These are phyloP conservation scores for Crotalus tigris DNA, from an alignment of 2,113 vertebrate species.

Conservation along the genomic window DNA sequence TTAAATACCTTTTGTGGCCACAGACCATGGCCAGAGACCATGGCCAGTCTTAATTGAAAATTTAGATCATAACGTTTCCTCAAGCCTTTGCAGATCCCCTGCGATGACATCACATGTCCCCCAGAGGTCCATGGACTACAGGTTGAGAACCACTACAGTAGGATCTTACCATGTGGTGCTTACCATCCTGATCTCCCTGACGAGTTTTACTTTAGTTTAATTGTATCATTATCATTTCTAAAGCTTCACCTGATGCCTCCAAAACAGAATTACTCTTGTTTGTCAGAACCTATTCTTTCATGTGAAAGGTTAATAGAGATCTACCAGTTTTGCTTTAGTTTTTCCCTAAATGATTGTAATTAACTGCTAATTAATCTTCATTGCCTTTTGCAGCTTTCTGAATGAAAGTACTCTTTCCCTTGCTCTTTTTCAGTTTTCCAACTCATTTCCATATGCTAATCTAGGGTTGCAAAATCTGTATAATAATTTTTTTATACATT, in stretches of 20 bases:
- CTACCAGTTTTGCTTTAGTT: background rate
- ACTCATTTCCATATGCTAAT: background rate
- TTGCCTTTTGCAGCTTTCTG: background rate
- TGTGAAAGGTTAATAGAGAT: background rate
- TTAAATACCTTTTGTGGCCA: background rate
- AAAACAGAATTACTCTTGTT: background rate
- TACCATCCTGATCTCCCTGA: background rate
- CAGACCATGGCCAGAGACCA: background rate
- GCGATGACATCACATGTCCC: background rate
- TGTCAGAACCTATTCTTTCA: background rate
- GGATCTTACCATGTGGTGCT: background rate
- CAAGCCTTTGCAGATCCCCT: background rate
- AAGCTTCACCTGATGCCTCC: background rate
- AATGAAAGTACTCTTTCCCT: background rate
- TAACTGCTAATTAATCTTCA: background rate
- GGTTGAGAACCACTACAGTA: background rate
- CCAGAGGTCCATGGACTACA: background rate
- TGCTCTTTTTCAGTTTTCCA: background rate
- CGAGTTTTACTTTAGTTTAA: background rate
- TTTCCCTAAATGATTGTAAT: background rate
- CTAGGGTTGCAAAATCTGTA: background rate
- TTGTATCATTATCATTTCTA: background rate
- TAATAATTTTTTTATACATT: background rate
- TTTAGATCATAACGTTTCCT: background rate
- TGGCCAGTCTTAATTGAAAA: no score